Conservation (phyloP, 2,888 invertebrate species). For the Drosophila mulleri region DNA sequence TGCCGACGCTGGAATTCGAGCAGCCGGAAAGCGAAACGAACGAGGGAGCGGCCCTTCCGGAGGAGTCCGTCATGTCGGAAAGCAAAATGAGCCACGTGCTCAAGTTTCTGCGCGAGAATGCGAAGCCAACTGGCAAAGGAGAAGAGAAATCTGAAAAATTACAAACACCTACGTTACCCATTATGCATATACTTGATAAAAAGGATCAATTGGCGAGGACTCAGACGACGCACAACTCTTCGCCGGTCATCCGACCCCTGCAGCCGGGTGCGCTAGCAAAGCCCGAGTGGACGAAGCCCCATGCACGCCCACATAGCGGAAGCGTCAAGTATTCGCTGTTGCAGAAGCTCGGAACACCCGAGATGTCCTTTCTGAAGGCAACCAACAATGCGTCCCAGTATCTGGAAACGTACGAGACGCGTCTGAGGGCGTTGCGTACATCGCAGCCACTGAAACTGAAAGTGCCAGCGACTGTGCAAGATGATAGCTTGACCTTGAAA, state of each 20-base stretch:
- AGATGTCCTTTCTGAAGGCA: not conserved
- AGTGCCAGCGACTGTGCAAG: not conserved
- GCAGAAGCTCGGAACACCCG: not conserved
- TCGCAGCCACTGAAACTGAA: constrained; percentile 3
- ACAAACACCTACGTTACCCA: not conserved
- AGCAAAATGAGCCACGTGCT: not conserved
- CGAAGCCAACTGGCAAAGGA: not conserved
- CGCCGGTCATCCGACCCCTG: not conserved
- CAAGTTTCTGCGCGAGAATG: not conserved
- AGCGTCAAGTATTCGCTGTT: not conserved
- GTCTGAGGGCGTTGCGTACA: not conserved
- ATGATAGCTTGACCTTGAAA: not conserved
- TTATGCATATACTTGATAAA: not conserved
- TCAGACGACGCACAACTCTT: not conserved
- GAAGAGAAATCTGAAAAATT: not conserved
- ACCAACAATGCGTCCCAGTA: not conserved
- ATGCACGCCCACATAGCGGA: not conserved
- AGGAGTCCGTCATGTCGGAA: not conserved
- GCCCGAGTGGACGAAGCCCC: not conserved
- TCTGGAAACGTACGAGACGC: constrained; percentile 5
- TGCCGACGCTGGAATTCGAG: not conserved
- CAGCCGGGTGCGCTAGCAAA: not conserved
- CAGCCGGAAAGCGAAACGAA: too few species aligned
- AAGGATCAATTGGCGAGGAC: not conserved
- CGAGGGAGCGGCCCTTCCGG: not conserved